Base-by-base conservation (phyloP, 2,113 vertebrate species). In the Psilopsiagon aurifrons region DNA sequence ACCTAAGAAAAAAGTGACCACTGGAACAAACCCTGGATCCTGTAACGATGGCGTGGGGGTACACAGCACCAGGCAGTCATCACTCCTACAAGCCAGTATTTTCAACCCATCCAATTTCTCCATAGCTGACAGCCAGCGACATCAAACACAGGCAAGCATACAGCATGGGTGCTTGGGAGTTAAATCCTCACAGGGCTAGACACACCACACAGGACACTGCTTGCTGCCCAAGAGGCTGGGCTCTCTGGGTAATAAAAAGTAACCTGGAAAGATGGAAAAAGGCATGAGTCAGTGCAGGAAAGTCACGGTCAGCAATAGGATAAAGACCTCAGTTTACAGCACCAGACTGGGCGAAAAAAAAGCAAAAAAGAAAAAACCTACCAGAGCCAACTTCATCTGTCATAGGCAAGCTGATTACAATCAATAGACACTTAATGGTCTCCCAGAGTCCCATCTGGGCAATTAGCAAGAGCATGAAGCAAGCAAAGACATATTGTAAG, bases 381-480 rank as follows among this genome's bases (percentile, higher is more conserved):
- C 60, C 67, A 88, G 66, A 89, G 77, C 66, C 69, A 87, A 95
- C 62, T 93, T 96, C 92, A 88, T 94, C 95, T 97, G 93, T 95
- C 95, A 94, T 37, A 83, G 94, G 74, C 92, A 95, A 91, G 83
- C 92, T 95, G 88, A 93, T 95, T 90, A 76, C 94, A 91, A 95
- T 96, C 95, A 95, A 96, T 96, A 96, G 96, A 97, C 95, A 94
- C 74, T 95, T 94, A 96, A 96, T 89, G 94, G 95, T 82, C 75
- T 95, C 96, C 87, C 77, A n/a, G 77, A 87, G 91, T 96, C 96
- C 95, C 94, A 95, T 90, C 69, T 96, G 95, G 86, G 86, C 86
- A 96, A 97, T 96, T 79, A 96, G 95, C 90, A 89, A 94, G 31
- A 83, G 88, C 90, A 92, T 95, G 94, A 97, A 94, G 94, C 95